Evolutionary conservation across 2,797 vertebrate species (phyloP), one percentile per base, ranked within the genome.

Genomic region (Protonibea diacanthus): DNA sequence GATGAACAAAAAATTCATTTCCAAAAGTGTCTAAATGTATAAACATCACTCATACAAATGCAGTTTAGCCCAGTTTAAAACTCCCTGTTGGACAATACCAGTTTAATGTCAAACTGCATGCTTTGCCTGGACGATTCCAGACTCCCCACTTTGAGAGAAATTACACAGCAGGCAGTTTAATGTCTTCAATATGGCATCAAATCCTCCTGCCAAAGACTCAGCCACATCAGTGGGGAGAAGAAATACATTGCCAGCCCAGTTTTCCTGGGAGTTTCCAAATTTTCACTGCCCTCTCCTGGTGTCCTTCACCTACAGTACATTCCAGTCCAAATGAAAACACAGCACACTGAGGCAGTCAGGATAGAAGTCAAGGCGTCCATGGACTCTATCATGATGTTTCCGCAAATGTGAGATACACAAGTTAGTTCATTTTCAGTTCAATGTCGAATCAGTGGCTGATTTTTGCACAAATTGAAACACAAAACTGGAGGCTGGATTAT

Each of bases 151-250:
- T 55, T 49, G 55, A 78, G 47, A 69, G 38, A 60, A 67, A 78
- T 53, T 60, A 74, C 64, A 64, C 63, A 81, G 66, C 69, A 75
- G 74, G 74, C 64, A n/a, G 27, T 71, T 75, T 77, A 84, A 83
- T 86, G 64, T 76, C 70, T 83, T 81, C 82, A 88, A 65, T 81
- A 71, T 69, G 80, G 72, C 70, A 79, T 69, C 58, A 74, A 15
- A 65, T 76, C 58, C 38, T 79, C 5, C 12, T 80, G 74, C 69
- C 82, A 89, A 74, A 61, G 40, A 47, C 61, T 73, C 0, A 33
- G 78, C 71, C 84, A 67, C 67, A 83, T 87, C 60, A 68, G 62
- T 48, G 27, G 23, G 56, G 23, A 71, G 21, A 56, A 17, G 56
- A 71, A 15, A 38, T 38, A 66, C 45, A 4, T 6, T 78, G 64